These are phyloP conservation scores for Melopsittacus undulatus DNA, from an alignment of 2,797 vertebrate genomes.

Conservation along the genomic window DNA sequence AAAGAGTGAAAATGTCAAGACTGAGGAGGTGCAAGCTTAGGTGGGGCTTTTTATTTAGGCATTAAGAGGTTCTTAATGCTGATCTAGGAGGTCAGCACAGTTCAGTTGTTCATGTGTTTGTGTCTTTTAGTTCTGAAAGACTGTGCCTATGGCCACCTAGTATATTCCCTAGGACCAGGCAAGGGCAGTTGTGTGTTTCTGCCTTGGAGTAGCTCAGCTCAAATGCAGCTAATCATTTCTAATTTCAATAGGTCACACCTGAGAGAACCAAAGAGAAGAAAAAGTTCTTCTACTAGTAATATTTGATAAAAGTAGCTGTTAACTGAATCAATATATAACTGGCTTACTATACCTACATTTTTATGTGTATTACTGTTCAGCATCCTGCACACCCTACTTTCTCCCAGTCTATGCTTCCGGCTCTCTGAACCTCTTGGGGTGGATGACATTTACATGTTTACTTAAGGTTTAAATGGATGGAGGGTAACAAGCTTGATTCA, in stretches of 20 bases:
- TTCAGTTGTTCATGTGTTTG: background rate
- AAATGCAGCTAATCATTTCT: background rate
- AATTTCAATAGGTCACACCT: background rate
- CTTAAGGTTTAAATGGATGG: background rate
- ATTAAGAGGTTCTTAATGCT: background rate
- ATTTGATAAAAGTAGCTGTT: background rate
- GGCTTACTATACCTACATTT: background rate
- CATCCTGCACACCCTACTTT: background rate
- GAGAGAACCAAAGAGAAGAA: background rate
- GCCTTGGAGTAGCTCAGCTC: background rate
- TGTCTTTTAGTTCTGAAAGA: background rate
- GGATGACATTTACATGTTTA: background rate
- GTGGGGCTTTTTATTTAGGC: background rate
- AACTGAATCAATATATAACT: background rate
- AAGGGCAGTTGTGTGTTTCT: background rate
- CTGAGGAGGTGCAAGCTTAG: background rate
- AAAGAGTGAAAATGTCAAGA: background rate
- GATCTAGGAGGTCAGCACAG: background rate
- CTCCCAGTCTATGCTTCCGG: background rate
- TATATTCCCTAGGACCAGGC: background rate
- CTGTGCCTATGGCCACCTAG: background rate
- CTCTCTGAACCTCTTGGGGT: background rate
- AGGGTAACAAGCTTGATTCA: background rate
- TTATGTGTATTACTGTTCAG: background rate
- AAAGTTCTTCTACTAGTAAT: background rate